These are phyloP conservation scores for Anser brachyrhynchus DNA, from an alignment of 2,113 vertebrate genomes.

Conservation along the genomic window DNA sequence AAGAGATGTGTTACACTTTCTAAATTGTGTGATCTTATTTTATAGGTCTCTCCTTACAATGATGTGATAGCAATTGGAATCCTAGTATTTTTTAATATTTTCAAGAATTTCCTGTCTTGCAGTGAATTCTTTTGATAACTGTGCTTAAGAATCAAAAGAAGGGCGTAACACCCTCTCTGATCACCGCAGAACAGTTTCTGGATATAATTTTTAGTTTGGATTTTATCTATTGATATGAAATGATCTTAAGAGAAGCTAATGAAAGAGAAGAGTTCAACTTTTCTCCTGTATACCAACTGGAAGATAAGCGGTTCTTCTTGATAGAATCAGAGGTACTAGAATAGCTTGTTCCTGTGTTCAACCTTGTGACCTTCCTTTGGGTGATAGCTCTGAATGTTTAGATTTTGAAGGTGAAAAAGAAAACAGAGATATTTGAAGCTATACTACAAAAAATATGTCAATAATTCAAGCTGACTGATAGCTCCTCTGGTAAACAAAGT, in stretches of 20 bases:
- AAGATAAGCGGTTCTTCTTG: not conserved
- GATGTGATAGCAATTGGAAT: not conserved
- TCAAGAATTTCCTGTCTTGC: not conserved
- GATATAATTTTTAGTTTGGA: not conserved
- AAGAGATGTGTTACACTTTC: not conserved
- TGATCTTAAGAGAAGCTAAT: not conserved
- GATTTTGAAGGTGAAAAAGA: slow-evolving; percentile 59
- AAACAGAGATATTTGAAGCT: slow-evolving; percentile 52
- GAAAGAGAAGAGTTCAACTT: not conserved
- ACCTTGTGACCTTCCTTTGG: not conserved
- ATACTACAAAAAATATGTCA: slow-evolving; percentile 53
- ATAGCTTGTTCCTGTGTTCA: not conserved
- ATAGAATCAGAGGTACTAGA: not conserved
- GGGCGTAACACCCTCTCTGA: not conserved
- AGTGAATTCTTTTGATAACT: not conserved
- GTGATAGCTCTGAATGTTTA: slow-evolving; percentile 29
- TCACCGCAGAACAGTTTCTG: not conserved
- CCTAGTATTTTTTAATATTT: not conserved
- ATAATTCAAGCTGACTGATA: slow-evolving; percentile 65
- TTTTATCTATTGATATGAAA: not conserved
- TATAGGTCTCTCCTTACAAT: not conserved
- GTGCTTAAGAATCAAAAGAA: not conserved
- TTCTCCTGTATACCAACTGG: not conserved
- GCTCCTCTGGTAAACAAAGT: slow-evolving; percentile 42
- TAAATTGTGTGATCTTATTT: not conserved